Percentiles rank a stretch among this genome's conserved stretches.
Conservation (phyloP, 2,113 vertebrate genomes). For the Oncorhynchus mykiss region DNA sequence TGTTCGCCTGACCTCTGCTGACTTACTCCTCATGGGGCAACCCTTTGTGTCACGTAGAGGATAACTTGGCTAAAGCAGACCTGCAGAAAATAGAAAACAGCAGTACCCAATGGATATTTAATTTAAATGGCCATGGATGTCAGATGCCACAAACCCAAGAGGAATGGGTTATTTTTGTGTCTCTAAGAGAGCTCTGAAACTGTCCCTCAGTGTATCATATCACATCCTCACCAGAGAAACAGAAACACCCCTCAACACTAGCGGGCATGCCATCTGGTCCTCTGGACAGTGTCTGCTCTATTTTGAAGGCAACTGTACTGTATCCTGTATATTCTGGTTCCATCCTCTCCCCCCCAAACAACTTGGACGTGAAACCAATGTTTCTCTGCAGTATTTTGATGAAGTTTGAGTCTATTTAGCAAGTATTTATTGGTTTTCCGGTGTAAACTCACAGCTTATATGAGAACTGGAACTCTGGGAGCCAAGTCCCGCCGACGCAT, state of each 20-base stretch:
- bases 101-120: too few species aligned
- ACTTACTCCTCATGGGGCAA: not conserved
- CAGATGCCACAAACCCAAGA: not conserved
- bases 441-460: conserved; percentile 35
- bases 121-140: not conserved
- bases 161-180: not conserved
- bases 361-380: not conserved
- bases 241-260: not conserved
- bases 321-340: too few species aligned
- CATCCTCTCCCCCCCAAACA: too few species aligned
- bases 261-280: not conserved
- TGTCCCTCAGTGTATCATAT: not conserved
- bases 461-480: conserved; percentile 37
- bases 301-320: too few species aligned
- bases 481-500: conserved; percentile 43
- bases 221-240: not conserved
- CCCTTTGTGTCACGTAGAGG: not conserved
- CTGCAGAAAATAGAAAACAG: not conserved
- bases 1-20: not conserved
- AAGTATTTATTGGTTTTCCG: conserved; percentile 20
- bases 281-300: not conserved
- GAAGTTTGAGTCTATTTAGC: too few species aligned
- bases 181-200: not conserved
- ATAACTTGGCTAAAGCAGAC: not conserved
- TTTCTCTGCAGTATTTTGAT: not conserved